Percentiles rank a stretch among this genome's conserved stretches.
These are phyloP conservation scores for Tragelaphus scriptus DNA, from an alignment of 2,113 vertebrate species.

Conservation along the genomic window DNA sequence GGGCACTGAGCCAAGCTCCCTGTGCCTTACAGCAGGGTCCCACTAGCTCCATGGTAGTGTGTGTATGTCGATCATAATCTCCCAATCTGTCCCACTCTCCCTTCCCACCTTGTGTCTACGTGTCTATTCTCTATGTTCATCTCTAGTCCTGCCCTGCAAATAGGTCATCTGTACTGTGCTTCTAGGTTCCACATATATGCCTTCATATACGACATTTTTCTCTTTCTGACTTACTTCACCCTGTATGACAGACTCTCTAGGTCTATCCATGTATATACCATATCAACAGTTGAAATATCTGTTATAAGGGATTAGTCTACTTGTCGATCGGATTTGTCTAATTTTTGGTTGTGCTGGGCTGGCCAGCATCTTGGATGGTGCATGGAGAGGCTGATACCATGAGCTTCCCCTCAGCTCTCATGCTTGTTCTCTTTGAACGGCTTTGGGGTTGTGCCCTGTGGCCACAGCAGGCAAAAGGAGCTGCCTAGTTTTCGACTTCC, in stretches of 20 bases:
- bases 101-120: not conserved
- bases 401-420: not conserved
- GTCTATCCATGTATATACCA: not conserved
- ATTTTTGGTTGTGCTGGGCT: not conserved
- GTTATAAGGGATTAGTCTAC: not conserved
- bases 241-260: not conserved
- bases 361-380: not conserved
- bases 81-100: not conserved
- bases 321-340: not conserved
- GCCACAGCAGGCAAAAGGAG: not conserved
- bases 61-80: not conserved
- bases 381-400: not conserved
- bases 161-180: not conserved
- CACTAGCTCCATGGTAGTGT: not conserved
- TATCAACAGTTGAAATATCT: not conserved
- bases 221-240: not conserved
- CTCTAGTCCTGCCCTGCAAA: not conserved
- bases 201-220: not conserved
- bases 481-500: not conserved
- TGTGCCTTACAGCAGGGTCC: not conserved
- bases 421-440: conserved; percentile 21
- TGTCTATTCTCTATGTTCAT: not conserved
- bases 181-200: not conserved
- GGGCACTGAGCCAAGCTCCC: not conserved
- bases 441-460: not conserved